Percentiles rank a stretch among this genome's conserved stretches.
phyloP scores from a whole-genome alignment of 2,888 invertebrate genomes.

The Scrobipalpa costella region DNA sequence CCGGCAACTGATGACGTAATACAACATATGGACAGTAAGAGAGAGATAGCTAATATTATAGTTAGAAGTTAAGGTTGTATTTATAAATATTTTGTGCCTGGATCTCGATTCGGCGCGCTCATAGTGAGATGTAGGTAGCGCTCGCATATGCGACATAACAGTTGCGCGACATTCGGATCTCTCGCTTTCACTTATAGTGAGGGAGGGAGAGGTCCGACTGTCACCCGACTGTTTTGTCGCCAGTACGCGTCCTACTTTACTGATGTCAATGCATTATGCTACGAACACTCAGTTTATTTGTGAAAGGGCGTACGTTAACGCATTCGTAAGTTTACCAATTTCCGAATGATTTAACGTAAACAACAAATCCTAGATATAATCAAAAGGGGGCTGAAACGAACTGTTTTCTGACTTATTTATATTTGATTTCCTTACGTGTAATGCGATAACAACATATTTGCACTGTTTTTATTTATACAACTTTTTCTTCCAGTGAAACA shows the following conservation, averaged over 20 bases:
- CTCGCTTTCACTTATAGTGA: too few species aligned
- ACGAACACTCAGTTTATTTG: background rate
- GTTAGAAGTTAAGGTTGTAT: constrained; percentile 21
- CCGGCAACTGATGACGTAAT: constrained; percentile 1
- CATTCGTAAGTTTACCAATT: background rate
- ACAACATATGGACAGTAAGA: constrained; percentile 26
- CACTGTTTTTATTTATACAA: background rate
- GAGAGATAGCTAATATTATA: constrained; percentile 23
- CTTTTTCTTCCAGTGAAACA: background rate
- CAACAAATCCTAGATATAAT: background rate
- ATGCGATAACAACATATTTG: background rate
- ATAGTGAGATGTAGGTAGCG: constrained; percentile 25
- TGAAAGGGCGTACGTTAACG: background rate
- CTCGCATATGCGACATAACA: too few species aligned
- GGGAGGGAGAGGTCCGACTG: too few species aligned
- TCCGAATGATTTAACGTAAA: background rate
- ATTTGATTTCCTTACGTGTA: too few species aligned
- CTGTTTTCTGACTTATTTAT: too few species aligned
- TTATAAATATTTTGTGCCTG: constrained; percentile 26
- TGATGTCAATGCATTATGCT: background rate
- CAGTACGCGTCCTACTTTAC: too few species aligned
- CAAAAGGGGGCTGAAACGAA: background rate
- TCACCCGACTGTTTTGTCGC: too few species aligned
- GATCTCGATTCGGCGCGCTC: background rate
- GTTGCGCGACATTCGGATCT: too few species aligned